These are phyloP conservation scores for Lacanobia wlatinum DNA, from an alignment of 2,888 invertebrate genomes.

Conservation along the genomic window DNA sequence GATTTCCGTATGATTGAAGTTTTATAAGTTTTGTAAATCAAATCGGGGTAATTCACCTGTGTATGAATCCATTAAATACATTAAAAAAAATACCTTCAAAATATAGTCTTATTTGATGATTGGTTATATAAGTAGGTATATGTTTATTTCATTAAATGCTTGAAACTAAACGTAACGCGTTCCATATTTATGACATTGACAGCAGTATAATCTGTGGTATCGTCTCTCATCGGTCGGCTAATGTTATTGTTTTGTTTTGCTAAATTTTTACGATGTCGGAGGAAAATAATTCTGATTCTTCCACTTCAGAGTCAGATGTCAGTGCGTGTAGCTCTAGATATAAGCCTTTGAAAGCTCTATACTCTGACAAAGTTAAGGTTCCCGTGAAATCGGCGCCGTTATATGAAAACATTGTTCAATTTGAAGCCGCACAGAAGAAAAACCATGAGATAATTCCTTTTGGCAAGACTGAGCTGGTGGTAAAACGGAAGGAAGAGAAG, in stretches of 20 bases:
- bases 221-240: not conserved
- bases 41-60: slow-evolving; percentile 5
- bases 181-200: slow-evolving; percentile 19
- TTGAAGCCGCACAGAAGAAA: slow-evolving; percentile 78
- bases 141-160: not conserved
- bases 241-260: slow-evolving; percentile 50
- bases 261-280: slow-evolving; percentile 74
- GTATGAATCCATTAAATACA: not conserved
- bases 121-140: too few species aligned
- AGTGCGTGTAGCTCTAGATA: slow-evolving; percentile 89
- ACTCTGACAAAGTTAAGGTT: slow-evolving; percentile 89
- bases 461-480: slow-evolving; percentile 75
- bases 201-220: slow-evolving; percentile 23
- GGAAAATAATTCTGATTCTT: slow-evolving; percentile 77
- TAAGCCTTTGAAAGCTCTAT: slow-evolving; percentile 93
- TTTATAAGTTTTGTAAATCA: slow-evolving; percentile 22
- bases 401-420: slow-evolving; percentile 93
- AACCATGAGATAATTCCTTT: slow-evolving; percentile 71
- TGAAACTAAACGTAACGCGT: slow-evolving; percentile 60
- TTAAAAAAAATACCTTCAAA: not conserved
- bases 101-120: too few species aligned
- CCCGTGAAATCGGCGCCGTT: slow-evolving; percentile 91
- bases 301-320: slow-evolving; percentile 85
- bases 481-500: slow-evolving; percentile 81
- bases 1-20: slow-evolving; percentile 54